These are phyloP conservation scores for Darevskia mixta DNA, from an alignment of 2,797 vertebrate genomes.

Conservation along the genomic window DNA sequence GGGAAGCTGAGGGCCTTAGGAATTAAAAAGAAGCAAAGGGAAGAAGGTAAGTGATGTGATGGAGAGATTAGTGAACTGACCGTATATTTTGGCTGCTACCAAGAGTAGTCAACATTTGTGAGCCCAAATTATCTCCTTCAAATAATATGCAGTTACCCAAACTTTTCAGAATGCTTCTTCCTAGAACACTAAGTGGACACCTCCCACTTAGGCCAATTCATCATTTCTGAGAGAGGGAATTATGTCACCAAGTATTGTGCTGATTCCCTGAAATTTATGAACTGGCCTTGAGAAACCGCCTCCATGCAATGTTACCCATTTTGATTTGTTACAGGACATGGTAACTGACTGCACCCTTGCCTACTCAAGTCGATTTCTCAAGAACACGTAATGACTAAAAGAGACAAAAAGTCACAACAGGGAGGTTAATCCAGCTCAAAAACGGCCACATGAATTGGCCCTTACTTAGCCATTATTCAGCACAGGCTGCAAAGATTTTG, in stretches of 20 bases:
- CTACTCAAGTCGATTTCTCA: not conserved
- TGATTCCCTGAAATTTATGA: not conserved
- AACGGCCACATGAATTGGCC: slow-evolving; percentile 12
- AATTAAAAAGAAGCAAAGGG: no score
- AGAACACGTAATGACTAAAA: not conserved
- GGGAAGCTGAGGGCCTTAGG: no score
- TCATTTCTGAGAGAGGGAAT: not conserved
- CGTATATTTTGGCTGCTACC: not conserved
- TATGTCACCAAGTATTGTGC: not conserved
- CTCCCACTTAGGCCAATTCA: not conserved
- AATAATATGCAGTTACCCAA: slow-evolving; percentile 46
- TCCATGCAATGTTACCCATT: not conserved
- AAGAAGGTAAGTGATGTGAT: no score
- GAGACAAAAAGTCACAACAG: not conserved
- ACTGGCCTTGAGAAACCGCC: not conserved
- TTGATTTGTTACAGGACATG: not conserved
- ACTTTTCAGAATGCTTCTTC: slow-evolving; percentile 40
- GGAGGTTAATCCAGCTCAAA: not conserved
- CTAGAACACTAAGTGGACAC: slow-evolving; percentile 43
- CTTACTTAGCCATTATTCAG: slow-evolving; percentile 51
- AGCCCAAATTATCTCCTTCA: slow-evolving; percentile 33
- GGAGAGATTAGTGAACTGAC: no score
- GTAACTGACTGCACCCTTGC: not conserved
- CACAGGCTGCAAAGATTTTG: slow-evolving; percentile 41
- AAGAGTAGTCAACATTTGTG: not conserved